Conservation (phyloP, 2,113 vertebrate genomes). For the Oreamnos americanus region DNA sequence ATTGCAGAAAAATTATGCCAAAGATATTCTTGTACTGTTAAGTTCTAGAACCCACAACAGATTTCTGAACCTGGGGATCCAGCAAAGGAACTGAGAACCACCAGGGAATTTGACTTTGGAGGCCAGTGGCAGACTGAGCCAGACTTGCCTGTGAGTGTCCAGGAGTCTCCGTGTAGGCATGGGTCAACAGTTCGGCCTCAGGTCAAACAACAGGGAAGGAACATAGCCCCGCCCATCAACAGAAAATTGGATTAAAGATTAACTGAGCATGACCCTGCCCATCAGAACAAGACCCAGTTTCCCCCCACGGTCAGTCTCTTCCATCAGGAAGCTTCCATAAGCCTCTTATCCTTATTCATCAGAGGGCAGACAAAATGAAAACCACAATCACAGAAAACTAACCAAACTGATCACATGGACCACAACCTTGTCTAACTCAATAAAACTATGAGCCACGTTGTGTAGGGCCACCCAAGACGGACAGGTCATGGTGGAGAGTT, state of each 20-base stretch:
- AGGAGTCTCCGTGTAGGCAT: neutral
- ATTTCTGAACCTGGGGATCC: neutral
- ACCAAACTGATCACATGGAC: too few relatives aligned
- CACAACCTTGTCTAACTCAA: too few relatives aligned
- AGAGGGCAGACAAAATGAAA: too few relatives aligned
- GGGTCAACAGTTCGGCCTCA: neutral
- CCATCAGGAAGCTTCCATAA: neutral
- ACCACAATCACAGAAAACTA: too few relatives aligned
- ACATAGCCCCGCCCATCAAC: neutral
- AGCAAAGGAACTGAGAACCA: neutral
- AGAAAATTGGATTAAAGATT: neutral
- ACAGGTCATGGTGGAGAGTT: neutral
- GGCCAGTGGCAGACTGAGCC: neutral
- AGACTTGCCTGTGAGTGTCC: neutral
- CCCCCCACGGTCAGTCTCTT: neutral
- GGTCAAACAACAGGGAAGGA: neutral
- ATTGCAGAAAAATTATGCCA: neutral
- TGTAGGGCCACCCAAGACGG: neutral
- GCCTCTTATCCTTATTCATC: too few relatives aligned
- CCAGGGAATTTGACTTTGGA: neutral
- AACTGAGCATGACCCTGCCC: neutral
- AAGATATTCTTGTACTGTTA: neutral
- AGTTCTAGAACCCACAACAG: neutral
- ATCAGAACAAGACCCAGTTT: neutral
- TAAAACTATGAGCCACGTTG: too few relatives aligned